These are phyloP conservation scores for Pristionchus maxplancki DNA, from an alignment of 2,888 invertebrate genomes.

Conservation along the genomic window DNA sequence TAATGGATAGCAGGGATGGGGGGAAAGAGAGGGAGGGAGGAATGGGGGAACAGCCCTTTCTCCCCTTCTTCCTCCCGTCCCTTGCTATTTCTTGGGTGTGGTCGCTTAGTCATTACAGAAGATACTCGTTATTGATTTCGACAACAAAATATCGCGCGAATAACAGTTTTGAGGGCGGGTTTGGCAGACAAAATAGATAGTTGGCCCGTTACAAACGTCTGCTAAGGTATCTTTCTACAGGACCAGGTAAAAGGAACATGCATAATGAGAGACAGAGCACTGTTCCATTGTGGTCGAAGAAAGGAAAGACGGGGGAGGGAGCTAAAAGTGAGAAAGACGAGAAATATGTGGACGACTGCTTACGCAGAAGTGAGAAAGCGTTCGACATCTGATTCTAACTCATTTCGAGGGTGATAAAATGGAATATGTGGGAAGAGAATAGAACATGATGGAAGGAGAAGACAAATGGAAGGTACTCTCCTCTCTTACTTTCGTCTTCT, in stretches of 20 bases:
- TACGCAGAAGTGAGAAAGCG: neutral
- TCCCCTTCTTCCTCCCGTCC: neutral
- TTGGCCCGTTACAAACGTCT: neutral
- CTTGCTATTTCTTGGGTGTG: constrained; percentile 40
- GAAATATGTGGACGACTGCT: neutral
- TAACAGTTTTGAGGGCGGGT: neutral
- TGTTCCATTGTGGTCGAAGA: neutral
- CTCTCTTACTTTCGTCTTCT: constrained; percentile 15
- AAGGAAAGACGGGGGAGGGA: neutral
- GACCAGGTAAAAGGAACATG: neutral
- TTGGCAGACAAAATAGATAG: neutral
- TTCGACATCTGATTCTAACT: neutral
- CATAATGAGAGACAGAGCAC: neutral
- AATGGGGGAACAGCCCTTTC: constrained; percentile 9
- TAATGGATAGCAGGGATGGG: neutral
- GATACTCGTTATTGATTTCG: constrained; percentile 40
- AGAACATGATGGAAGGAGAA: neutral
- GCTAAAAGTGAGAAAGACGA: neutral
- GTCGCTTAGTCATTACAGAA: constrained; percentile 34
- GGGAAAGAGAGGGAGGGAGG: neutral
- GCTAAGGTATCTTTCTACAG: neutral
- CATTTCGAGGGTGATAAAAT: neutral
- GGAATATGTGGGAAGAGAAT: neutral
- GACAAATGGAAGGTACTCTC: constrained; percentile 5
- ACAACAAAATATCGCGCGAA: neutral